A percentile compares a stretch with the other conserved stretches of the same genome.
Conservation (phyloP, 2,888 invertebrate species). For the Altica lythri region DNA sequence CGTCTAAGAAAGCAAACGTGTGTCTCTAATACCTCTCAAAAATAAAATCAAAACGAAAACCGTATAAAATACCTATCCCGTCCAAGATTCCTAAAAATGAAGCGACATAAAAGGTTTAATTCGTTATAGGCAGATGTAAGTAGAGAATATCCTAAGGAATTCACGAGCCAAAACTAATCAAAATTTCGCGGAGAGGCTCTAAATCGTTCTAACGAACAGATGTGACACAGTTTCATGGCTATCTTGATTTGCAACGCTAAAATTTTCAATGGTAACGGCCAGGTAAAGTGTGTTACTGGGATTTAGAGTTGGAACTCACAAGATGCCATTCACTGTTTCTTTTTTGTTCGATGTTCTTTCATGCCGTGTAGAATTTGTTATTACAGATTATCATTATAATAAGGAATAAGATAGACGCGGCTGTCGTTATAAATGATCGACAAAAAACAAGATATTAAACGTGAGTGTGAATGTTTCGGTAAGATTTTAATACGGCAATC, state of each 20-base stretch:
- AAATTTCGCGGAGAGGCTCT: slow-evolving; percentile 50
- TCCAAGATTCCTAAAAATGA: slow-evolving; percentile 24
- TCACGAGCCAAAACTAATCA: slow-evolving; percentile 52
- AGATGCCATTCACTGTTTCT: slow-evolving; percentile 25
- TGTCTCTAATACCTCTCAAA: slow-evolving; percentile 34
- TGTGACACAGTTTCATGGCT: slow-evolving; percentile 41
- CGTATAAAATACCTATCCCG: slow-evolving; percentile 20
- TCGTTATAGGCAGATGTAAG: slow-evolving; percentile 54
- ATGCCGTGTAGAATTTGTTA: neutral
- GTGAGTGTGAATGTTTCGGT: neutral
- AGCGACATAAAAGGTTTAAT: slow-evolving; percentile 43
- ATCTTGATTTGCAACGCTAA: slow-evolving; percentile 48
- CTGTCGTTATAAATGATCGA: neutral
- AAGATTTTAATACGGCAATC: too few species aligned
- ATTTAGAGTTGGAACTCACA: slow-evolving; percentile 33
- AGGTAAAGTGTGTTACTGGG: slow-evolving; percentile 41
- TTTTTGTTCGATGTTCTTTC: neutral
- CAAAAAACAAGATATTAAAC: neutral
- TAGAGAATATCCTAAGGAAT: too few species aligned
- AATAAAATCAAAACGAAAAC: slow-evolving; percentile 25
- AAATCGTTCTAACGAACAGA: slow-evolving; percentile 44
- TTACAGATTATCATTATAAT: neutral
- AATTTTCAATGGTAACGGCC: slow-evolving; percentile 47
- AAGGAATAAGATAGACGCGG: neutral
- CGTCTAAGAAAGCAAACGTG: slow-evolving; percentile 29